Conservation (phyloP, 1,140 invertebrate genomes). For the Pogonus chalceus region DNA sequence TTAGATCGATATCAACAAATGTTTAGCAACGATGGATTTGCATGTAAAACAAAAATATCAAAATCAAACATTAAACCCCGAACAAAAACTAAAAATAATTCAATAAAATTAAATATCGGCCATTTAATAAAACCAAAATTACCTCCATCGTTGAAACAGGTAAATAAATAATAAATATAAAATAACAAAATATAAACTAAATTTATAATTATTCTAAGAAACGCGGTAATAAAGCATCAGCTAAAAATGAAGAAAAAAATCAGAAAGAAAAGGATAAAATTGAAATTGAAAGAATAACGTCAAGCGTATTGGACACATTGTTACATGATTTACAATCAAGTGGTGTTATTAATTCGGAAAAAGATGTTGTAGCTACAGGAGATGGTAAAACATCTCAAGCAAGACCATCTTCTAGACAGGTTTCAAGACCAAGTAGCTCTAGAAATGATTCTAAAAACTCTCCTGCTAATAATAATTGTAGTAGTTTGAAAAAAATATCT, state of each 20-base stretch:
- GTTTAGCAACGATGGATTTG: not conserved
- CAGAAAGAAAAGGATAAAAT: slow-evolving; percentile 2
- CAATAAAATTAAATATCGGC: not conserved
- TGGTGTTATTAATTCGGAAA: not conserved
- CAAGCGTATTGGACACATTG: slow-evolving; percentile 17
- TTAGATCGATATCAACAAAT: not conserved
- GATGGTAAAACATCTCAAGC: too few relatives aligned
- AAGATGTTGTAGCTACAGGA: not conserved
- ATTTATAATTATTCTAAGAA: not conserved
- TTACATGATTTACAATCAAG: slow-evolving; percentile 14
- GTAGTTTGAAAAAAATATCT: too few relatives aligned
- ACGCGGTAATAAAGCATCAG: not conserved
- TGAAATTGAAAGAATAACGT: slow-evolving; percentile 17
- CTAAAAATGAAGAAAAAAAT: not conserved
- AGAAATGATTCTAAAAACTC: too few relatives aligned
- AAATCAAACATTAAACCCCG: not conserved
- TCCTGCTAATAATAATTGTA: too few relatives aligned
- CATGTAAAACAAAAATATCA: not conserved
- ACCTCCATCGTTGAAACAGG: not conserved
- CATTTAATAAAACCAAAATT: not conserved
- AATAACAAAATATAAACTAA: not conserved
- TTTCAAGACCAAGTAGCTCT: too few relatives aligned
- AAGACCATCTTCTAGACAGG: too few relatives aligned
- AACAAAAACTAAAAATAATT: not conserved
- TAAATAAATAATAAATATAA: too few relatives aligned